phyloP scores from a whole-genome alignment of 35 echinoderm and acorn worm genomes.

The Anneissia japonica region DNA sequence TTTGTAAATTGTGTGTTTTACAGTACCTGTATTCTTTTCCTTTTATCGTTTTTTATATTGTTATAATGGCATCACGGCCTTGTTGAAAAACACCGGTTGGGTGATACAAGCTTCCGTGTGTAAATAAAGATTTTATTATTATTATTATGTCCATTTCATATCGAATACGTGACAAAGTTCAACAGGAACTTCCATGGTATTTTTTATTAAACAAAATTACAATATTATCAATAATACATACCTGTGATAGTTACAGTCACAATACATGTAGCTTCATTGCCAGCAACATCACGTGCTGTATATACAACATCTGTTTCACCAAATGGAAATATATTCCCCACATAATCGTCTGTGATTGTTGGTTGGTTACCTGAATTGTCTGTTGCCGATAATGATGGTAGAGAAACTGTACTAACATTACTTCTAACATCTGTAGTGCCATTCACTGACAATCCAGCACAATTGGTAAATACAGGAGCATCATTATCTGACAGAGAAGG shows the following conservation, averaged over 20 bases:
- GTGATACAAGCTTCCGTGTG: not conserved
- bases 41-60: no score
- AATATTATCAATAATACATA: no score
- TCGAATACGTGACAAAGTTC: not conserved
- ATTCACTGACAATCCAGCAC: not conserved
- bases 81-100: not conserved
- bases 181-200: not conserved
- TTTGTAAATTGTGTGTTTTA: no score
- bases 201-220: not conserved
- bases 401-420: not conserved
- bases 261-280: not conserved
- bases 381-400: not conserved
- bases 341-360: not conserved
- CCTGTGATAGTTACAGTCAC: not conserved
- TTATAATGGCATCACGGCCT: no score
- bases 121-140: not conserved
- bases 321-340: not conserved
- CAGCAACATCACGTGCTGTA: not conserved
- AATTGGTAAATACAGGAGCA: slow-evolving; percentile 22
- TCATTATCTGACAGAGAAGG: not conserved
- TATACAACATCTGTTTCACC: not conserved
- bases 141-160: not conserved
- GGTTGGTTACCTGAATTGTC: not conserved
- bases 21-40: no score
- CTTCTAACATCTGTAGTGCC: not conserved